Evolutionary conservation across 2,888 invertebrate genomes (phyloP).

Genomic region (Eupithecia tripunctaria): DNA sequence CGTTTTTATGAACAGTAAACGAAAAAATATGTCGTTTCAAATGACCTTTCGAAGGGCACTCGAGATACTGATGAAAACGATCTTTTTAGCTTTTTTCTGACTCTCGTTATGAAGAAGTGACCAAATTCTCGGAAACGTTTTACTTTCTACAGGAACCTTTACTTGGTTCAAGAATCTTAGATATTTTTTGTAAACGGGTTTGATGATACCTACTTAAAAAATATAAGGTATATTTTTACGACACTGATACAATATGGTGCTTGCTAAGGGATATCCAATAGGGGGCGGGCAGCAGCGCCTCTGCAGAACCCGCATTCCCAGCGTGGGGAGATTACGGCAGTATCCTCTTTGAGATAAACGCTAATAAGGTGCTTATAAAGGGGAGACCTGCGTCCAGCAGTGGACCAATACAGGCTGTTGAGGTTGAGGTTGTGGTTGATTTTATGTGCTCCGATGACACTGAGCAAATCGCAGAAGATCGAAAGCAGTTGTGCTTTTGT

Average conservation of each 20-base stretch:
- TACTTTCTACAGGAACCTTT: neutral
- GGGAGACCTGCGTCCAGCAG: too few relatives aligned
- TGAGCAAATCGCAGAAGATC: neutral
- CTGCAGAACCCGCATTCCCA: too few relatives aligned
- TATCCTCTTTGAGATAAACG: too few relatives aligned
- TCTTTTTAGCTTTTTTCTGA: constrained; percentile 34
- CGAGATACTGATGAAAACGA: constrained; percentile 39
- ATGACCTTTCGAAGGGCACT: constrained; percentile 43
- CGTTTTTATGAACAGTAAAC: constrained; percentile 43
- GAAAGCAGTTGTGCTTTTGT: neutral
- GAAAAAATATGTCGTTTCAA: constrained; percentile 39
- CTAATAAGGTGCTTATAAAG: too few relatives aligned
- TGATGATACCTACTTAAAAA: neutral
- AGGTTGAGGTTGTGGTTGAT: too few relatives aligned
- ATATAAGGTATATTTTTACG: neutral
- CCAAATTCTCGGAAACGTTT: neutral
- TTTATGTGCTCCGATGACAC: neutral
- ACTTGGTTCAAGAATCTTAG: neutral
- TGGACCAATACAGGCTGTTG: too few relatives aligned
- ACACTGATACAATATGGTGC: too few relatives aligned
- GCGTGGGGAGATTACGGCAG: too few relatives aligned
- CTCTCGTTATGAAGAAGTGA: neutral
- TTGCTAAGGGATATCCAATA: too few relatives aligned
- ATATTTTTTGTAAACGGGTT: neutral
- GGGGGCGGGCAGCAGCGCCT: too few relatives aligned